phyloP scores from a whole-genome alignment of 2,113 vertebrate species.

The Coturnix japonica region DNA sequence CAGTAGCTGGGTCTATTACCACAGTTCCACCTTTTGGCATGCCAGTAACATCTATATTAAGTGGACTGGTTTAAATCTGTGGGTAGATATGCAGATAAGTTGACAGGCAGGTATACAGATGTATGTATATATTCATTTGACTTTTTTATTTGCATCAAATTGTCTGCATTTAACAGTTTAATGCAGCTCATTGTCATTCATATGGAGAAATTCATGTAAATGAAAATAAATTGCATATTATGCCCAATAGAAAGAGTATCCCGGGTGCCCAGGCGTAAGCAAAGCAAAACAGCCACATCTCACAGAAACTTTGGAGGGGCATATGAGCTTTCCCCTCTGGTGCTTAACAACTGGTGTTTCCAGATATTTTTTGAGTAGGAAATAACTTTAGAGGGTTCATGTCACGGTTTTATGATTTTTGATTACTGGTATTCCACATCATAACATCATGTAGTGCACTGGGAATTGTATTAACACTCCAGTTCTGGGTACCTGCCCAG shows the following conservation, averaged over 20 bases:
- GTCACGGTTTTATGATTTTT: no score
- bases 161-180: conserved; percentile 58
- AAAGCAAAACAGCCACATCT: conserved; percentile 26
- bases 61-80: background rate
- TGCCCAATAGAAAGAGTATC: conserved; percentile 25
- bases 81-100: background rate
- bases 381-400: background rate
- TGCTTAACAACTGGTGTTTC: background rate
- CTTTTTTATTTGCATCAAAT: conserved; percentile 52
- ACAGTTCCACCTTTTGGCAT: background rate
- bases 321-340: background rate
- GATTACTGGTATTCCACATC: no score
- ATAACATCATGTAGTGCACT: no score
- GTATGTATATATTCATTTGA: conserved; percentile 29
- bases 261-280: conserved; percentile 8
- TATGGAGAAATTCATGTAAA: conserved; percentile 67
- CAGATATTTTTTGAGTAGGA: background rate
- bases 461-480: no score
- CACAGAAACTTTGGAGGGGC: background rate
- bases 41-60: background rate
- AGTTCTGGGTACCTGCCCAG: no score
- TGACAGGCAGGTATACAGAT: background rate
- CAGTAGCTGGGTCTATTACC: background rate
- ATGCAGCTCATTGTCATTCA: conserved; percentile 29
- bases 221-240: conserved; percentile 67